Conservation (phyloP, 2,888 invertebrate species). For the Drosophila pegasa region DNA sequence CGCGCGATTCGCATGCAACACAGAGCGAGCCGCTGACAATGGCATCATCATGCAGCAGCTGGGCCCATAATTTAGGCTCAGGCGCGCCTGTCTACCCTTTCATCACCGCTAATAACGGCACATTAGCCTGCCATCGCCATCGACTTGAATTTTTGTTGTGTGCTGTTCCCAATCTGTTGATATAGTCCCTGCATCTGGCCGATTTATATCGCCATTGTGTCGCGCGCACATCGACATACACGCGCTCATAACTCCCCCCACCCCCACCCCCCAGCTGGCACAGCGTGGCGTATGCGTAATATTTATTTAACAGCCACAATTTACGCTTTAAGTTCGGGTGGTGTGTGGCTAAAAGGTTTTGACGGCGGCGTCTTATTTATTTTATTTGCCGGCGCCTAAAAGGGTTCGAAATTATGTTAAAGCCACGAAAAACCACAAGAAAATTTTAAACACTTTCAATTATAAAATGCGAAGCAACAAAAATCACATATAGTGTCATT, state of each 20-base stretch:
- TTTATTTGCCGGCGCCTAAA: constrained; percentile 34
- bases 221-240: constrained; percentile 24
- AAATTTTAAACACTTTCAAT: neutral
- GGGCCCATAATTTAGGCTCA: constrained; percentile 64
- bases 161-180: neutral
- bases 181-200: constrained; percentile 45
- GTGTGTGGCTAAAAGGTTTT: constrained; percentile 37
- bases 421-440: constrained; percentile 4
- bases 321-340: constrained; percentile 39
- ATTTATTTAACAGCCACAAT: constrained; percentile 58
- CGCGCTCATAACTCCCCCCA: constrained; percentile 11
- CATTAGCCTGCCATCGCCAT: constrained; percentile 58
- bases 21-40: constrained; percentile 26
- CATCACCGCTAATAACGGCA: constrained; percentile 75
- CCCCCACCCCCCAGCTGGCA: constrained; percentile 16
- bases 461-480: neutral
- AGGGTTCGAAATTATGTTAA: constrained; percentile 21
- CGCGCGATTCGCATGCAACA: constrained; percentile 33
- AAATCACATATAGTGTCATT: neutral
- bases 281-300: constrained; percentile 63
- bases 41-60: constrained; percentile 37
- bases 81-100: constrained; percentile 64
- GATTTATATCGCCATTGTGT: constrained; percentile 66
- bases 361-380: constrained; percentile 26
- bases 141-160: constrained; percentile 25